phyloP scores from a whole-genome alignment of 2,888 invertebrate species.

The Zygothrica quintamaculata region DNA sequence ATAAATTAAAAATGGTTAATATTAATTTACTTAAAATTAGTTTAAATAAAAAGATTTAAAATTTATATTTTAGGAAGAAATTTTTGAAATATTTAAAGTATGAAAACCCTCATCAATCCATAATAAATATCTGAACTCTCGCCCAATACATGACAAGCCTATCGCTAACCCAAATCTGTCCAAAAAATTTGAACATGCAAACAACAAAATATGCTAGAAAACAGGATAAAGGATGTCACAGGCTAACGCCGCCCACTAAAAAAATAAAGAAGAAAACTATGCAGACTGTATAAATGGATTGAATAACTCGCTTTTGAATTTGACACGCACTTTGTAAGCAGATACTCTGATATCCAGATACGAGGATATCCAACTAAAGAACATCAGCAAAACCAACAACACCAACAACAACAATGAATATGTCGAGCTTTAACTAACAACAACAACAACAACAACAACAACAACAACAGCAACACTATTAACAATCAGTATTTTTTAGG shows the following conservation, averaged over 20 bases:
- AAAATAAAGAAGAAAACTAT: slow-evolving; percentile 50
- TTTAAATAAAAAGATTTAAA: neutral
- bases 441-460: slow-evolving; percentile 25
- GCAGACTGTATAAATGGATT: slow-evolving; percentile 61
- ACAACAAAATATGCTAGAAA: slow-evolving; percentile 51
- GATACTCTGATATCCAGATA: slow-evolving; percentile 46
- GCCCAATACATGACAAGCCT: slow-evolving; percentile 23
- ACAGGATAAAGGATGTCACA: slow-evolving; percentile 42
- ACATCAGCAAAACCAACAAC: slow-evolving; percentile 26
- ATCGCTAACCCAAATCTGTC: slow-evolving; percentile 56
- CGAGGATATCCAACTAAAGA: slow-evolving; percentile 27
- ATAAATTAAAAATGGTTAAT: too few relatives aligned
- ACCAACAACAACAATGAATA: slow-evolving; percentile 11
- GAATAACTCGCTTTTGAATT: slow-evolving; percentile 73
- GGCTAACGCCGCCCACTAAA: slow-evolving; percentile 28
- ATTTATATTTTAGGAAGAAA: neutral
- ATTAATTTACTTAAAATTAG: too few relatives aligned
- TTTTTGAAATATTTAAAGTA: slow-evolving; percentile 16
- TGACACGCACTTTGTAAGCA: slow-evolving; percentile 75
- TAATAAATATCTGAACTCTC: slow-evolving; percentile 22
- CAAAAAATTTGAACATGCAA: slow-evolving; percentile 34
- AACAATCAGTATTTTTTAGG: slow-evolving; percentile 10
- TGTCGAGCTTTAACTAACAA: slow-evolving; percentile 60
- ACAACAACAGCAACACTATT: slow-evolving; percentile 3
- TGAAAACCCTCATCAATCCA: slow-evolving; percentile 57